Base-by-base conservation (phyloP, 2,797 vertebrate species). In the Myripristis murdjan region DNA sequence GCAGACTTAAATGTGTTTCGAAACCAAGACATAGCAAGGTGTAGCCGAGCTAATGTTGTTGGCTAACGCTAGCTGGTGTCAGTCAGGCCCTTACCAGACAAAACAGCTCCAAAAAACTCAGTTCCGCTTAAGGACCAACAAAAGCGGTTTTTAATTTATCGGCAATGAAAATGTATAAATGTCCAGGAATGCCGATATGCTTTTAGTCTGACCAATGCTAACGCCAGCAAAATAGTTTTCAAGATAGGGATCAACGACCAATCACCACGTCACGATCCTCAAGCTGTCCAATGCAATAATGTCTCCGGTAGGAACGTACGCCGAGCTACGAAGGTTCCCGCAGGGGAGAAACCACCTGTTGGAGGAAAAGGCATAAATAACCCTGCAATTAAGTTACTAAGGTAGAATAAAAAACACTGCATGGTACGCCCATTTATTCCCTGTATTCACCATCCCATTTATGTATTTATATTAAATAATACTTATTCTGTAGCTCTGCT, bases 251-350 rank as follows among this genome's bases (percentile, higher is more conserved):
- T 75, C 16, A 49, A 43, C 58, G 57, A 70, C 84, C 84, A 88
- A 79, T 85, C 76, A 89, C 89, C 90, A 92, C 92, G 92, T 93
- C 92, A 93, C 81, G 67, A 81, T 68, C 75, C 64, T 1, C 1
- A 7, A 2, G 8, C 31, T 28, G 84, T 86, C 57, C 89, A 11
- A 22, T 41, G 0, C 5, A 15, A 58, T 54, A 76, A 31, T 4
- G 2, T 20, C 3, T 71, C 85, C 69, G 75, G 22, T 6, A 44
- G 70, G 81, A 88, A 83, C 79, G 85, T 31, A 47, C 5, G 15
- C 26, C 1, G 3, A n/a, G 5, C 5, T n/a, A 46, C 8, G 39
- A 56, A 23, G 12, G 41, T 66, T 64, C 61, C 61, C 8, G 35
- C 3, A 15, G 22, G 12, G 16, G 35, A 8, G 10, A 22, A 28